These are phyloP conservation scores for Fabriciana adippe DNA, from an alignment of 2,888 invertebrate species.

Conservation along the genomic window DNA sequence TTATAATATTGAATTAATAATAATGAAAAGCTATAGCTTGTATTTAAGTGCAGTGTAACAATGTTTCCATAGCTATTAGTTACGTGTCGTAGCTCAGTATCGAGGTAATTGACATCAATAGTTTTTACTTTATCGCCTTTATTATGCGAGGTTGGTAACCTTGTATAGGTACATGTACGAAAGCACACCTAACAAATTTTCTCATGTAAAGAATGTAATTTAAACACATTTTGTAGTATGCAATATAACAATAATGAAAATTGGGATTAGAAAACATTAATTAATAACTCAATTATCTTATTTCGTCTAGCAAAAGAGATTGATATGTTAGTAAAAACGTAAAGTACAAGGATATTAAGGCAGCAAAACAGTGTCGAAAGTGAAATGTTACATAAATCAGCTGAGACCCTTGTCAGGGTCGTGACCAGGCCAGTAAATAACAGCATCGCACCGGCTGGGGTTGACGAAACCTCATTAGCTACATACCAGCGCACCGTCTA, in stretches of 20 bases:
- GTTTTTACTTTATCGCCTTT: neutral
- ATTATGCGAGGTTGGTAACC: neutral
- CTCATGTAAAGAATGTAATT: neutral
- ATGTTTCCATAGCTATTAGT: slow-evolving; percentile 27
- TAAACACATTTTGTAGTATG: too few relatives aligned
- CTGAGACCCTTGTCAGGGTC: slow-evolving; percentile 67
- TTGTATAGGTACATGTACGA: neutral
- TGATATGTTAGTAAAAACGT: slow-evolving; percentile 32
- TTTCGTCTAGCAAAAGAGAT: neutral
- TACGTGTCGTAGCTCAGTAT: slow-evolving; percentile 18
- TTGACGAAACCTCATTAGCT: slow-evolving; percentile 52
- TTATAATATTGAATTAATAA: too few relatives aligned
- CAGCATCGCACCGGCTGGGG: slow-evolving; percentile 55
- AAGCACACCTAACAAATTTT: neutral
- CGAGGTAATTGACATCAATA: slow-evolving; percentile 16
- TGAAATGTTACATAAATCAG: slow-evolving; percentile 76
- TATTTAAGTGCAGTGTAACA: slow-evolving; percentile 13
- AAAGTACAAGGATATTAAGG: slow-evolving; percentile 45
- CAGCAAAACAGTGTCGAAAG: slow-evolving; percentile 61
- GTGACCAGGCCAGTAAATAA: slow-evolving; percentile 61
- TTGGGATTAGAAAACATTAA: neutral
- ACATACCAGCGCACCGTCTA: slow-evolving; percentile 30
- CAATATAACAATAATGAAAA: neutral
- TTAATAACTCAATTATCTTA: neutral
- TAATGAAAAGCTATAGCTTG: too few relatives aligned